phyloP scores from a whole-genome alignment of 2,888 invertebrate species.

The Ectemnius continuus region DNA sequence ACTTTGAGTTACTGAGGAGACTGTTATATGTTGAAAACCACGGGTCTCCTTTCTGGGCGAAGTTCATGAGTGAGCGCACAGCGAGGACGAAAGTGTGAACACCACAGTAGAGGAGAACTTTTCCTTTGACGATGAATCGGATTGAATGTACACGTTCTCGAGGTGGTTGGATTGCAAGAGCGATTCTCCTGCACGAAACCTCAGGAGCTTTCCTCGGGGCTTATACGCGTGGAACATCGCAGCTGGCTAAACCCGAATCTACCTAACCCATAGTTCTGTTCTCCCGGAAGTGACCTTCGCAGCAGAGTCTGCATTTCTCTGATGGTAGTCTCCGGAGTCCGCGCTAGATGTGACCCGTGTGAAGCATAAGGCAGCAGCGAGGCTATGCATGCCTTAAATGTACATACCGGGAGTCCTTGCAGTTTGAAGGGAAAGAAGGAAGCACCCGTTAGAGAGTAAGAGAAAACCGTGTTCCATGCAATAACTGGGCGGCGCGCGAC shows the following conservation, averaged over 20 bases:
- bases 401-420: neutral
- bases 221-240: conserved; percentile 54
- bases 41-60: no score
- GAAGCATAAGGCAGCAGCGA: conserved; percentile 24
- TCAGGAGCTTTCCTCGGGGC: conserved; percentile 39
- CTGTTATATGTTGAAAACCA: no score
- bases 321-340: conserved; percentile 7
- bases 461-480: no score
- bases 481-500: neutral
- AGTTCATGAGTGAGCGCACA: neutral
- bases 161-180: conserved; percentile 13
- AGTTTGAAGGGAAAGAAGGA: neutral
- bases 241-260: conserved; percentile 58
- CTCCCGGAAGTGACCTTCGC: no score
- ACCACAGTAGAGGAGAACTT: conserved; percentile 13
- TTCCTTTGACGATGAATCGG: conserved; percentile 29
- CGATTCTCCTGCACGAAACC: conserved; percentile 29
- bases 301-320: neutral
- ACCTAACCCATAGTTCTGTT: conserved; percentile 25
- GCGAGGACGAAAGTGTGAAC: conserved; percentile 5
- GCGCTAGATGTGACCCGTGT: conserved; percentile 37
- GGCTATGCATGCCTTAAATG: conserved; percentile 17
- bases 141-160: conserved; percentile 37
- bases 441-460: no score
- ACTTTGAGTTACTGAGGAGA: no score